Percentiles rank a stretch among this genome's conserved stretches.
Evolutionary conservation across 2,113 vertebrate species (phyloP).

Genomic region (Amazona guildingii): DNA sequence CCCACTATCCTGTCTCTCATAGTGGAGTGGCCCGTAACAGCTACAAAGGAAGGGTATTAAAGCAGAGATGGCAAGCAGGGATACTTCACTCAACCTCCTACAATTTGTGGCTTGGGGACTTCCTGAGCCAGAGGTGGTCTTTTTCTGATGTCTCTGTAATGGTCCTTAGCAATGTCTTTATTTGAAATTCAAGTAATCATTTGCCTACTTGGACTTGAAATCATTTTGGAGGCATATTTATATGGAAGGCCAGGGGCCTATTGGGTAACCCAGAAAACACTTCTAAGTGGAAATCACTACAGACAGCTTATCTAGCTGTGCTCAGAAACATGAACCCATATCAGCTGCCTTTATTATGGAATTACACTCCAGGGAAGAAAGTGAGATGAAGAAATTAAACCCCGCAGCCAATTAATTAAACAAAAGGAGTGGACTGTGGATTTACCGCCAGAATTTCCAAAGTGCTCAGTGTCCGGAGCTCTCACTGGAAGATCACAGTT

Average conservation of each 20-base stretch:
- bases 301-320: neutral
- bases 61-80: neutral
- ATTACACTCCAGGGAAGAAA: conserved; percentile 8
- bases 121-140: neutral
- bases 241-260: neutral
- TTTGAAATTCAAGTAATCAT: conserved; percentile 16
- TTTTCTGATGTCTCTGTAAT: neutral
- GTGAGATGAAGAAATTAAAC: conserved; percentile 25
- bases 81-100: neutral
- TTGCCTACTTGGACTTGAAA: neutral
- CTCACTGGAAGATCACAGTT: neutral
- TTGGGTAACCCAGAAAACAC: neutral
- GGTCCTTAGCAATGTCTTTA: neutral
- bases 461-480: neutral
- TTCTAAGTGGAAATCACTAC: neutral
- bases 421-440: neutral
- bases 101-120: neutral
- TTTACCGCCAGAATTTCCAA: neutral
- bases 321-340: neutral
- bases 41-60: neutral
- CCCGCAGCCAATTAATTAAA: conserved; percentile 9
- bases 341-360: neutral
- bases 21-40: neutral
- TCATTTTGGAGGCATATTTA: neutral
- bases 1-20: neutral